Base-by-base conservation (phyloP, 2,113 vertebrate genomes). In the Coturnix japonica region DNA sequence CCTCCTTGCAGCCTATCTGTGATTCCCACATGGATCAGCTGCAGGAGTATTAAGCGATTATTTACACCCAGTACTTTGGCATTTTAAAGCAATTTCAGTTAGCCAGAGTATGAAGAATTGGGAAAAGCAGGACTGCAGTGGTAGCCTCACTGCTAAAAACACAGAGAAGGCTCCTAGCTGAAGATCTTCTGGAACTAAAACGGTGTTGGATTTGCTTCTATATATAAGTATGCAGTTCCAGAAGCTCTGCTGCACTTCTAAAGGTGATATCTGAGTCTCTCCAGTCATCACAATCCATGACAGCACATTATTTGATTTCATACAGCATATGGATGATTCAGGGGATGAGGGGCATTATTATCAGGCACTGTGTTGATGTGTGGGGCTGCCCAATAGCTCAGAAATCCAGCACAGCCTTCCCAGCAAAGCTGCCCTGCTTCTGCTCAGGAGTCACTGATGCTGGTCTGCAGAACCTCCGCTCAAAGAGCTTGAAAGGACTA, bases 401-500 rank as follows among this genome's bases (percentile, higher is more conserved):
- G 81, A 65, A 89, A 69, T 19, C n/a, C 81, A 49, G n/a, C 5
- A 53, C 84, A 60, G 51, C 73, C 56, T 41, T 59, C 73, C 70
- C 60, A 28, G 16, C 37, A 39, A 64, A 35, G 73, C 89, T 84
- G 84, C 61, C 76, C 61, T 81, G 90, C 73, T 91, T 71, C 91
- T 77, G 16, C 77, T 81, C 70, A 75, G 89, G 77, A 84, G 47
- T 75, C 76, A 37, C 60, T 19, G 87, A 44, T 0, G 2, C 79
- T 63, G 89, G 30, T 90, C 47, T 95, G 88, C 85, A 84, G 90
- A 95, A 75, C 76, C 65, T 90, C 88, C 65, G 66, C 73, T 84
- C 14, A 39, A 91, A 82, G 65, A 94, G 76, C 47, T 93, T 88
- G 70, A 61, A 60, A 81, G 77, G 73, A 30, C 23, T 39, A 2